phyloP scores from a whole-genome alignment of 2,888 invertebrate genomes.

The Ormyrus thymus region DNA sequence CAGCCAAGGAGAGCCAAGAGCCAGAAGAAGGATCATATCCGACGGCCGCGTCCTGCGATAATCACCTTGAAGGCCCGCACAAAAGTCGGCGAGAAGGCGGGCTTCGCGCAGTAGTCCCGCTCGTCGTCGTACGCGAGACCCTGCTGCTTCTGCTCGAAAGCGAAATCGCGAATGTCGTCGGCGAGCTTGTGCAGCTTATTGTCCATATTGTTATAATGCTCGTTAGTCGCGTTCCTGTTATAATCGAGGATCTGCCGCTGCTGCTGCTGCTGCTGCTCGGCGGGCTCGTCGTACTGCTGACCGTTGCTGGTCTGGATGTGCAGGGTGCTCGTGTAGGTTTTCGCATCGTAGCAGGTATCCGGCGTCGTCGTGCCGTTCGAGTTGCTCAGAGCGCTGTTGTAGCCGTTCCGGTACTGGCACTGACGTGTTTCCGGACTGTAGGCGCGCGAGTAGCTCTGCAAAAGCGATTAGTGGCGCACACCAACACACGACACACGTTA shows the following conservation, averaged over 20 bases:
- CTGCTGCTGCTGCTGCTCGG: background rate
- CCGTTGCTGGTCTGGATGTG: slow-evolving; percentile 67
- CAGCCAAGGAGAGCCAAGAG: background rate
- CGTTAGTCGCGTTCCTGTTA: slow-evolving; percentile 53
- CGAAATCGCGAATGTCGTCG: slow-evolving; percentile 61
- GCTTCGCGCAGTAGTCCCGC: slow-evolving; percentile 35
- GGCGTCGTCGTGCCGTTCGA: slow-evolving; percentile 37
- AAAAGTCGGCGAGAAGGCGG: slow-evolving; percentile 27
- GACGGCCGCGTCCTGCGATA: slow-evolving; percentile 6
- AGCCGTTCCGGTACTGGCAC: slow-evolving; percentile 36
- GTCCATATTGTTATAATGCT: slow-evolving; percentile 54
- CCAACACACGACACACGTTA: slow-evolving; percentile 58
- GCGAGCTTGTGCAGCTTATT: slow-evolving; percentile 58
- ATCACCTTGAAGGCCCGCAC: slow-evolving; percentile 52
- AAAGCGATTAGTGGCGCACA: slow-evolving; percentile 72
- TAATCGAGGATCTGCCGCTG: slow-evolving; percentile 36
- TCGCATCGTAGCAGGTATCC: slow-evolving; percentile 59
- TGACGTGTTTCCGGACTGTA: slow-evolving; percentile 59
- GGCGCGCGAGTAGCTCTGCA: slow-evolving; percentile 64
- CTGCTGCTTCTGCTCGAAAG: slow-evolving; percentile 55
- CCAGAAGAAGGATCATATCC: background rate
- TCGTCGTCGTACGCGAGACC: slow-evolving; percentile 29
- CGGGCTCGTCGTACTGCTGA: slow-evolving; percentile 20
- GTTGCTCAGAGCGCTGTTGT: slow-evolving; percentile 41
- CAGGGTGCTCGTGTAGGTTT: slow-evolving; percentile 72